Conservation (phyloP, 2,888 invertebrate species). For the Lepas anatifera region DNA sequence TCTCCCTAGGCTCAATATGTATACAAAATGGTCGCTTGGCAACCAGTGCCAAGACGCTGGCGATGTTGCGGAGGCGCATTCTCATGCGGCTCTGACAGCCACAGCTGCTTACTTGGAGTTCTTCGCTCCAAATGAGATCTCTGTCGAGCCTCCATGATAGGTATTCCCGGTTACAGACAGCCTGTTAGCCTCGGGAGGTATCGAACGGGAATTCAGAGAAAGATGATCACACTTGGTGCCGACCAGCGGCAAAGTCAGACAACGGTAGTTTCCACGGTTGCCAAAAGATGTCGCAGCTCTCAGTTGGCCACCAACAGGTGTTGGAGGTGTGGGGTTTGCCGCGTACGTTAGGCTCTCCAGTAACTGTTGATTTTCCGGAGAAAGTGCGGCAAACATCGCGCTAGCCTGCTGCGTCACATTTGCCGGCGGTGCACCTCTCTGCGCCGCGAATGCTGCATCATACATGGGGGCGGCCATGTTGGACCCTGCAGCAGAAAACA, state of each 20-base stretch:
- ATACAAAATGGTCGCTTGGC: no score
- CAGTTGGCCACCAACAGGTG: neutral
- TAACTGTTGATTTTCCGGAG: neutral
- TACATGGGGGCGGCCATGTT: neutral
- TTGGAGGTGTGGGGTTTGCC: neutral
- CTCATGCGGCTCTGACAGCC: no score
- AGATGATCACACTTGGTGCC: neutral
- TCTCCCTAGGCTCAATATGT: no score
- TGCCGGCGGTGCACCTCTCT: neutral
- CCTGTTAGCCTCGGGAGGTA: no score
- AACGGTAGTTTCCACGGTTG: neutral
- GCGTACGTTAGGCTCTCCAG: neutral
- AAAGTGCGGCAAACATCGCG: neutral
- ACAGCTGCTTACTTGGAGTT: no score
- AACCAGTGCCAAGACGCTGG: no score
- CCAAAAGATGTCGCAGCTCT: neutral
- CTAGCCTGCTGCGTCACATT: slow-evolving; percentile 15
- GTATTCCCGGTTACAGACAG: neutral
- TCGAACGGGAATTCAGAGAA: no score
- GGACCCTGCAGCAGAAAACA: no score
- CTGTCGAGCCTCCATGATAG: no score
- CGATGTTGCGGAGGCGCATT: no score
- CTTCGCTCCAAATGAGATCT: no score
- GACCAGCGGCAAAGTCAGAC: neutral
- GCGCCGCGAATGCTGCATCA: neutral